These are phyloP conservation scores for Melieria crassipennis DNA, from an alignment of 2,888 invertebrate genomes.

Conservation along the genomic window DNA sequence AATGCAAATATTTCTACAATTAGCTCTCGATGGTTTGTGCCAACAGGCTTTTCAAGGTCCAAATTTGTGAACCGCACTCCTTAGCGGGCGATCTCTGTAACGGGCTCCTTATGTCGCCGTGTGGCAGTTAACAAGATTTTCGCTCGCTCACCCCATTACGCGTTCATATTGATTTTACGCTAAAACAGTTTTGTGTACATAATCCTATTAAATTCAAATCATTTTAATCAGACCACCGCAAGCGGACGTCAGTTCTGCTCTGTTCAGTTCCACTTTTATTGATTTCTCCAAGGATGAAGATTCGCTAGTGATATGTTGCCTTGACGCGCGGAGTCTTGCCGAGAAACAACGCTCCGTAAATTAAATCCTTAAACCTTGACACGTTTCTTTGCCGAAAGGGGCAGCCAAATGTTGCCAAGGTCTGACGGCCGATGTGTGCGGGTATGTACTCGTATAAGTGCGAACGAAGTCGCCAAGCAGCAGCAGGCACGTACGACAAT, in stretches of 20 bases:
- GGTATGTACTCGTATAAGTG: no score
- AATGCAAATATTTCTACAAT: no score
- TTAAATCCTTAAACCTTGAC: conserved; percentile 22
- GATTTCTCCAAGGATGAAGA: conserved; percentile 45
- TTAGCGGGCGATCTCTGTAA: not conserved
- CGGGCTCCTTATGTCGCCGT: not conserved
- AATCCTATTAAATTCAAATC: conserved; percentile 56
- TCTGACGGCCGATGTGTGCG: not conserved
- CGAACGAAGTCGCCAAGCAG: no score
- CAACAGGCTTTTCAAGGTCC: not conserved
- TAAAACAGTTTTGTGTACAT: conserved; percentile 49
- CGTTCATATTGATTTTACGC: conserved; percentile 20
- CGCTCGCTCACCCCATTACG: not conserved
- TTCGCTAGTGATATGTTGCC: not conserved
- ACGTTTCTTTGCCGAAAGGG: conserved; percentile 9
- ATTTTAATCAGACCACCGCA: conserved; percentile 47
- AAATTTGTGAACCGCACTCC: not conserved
- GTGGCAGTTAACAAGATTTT: not conserved
- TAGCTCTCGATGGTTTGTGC: no score
- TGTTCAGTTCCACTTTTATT: conserved; percentile 49
- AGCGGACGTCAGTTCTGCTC: conserved; percentile 51
- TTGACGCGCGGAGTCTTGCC: not conserved
- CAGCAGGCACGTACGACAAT: no score
- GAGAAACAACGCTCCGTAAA: conserved; percentile 1
- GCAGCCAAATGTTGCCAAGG: conserved; percentile 2